Evolutionary conservation across 2,113 vertebrate genomes (phyloP).

Genomic region (Columbina picui): DNA sequence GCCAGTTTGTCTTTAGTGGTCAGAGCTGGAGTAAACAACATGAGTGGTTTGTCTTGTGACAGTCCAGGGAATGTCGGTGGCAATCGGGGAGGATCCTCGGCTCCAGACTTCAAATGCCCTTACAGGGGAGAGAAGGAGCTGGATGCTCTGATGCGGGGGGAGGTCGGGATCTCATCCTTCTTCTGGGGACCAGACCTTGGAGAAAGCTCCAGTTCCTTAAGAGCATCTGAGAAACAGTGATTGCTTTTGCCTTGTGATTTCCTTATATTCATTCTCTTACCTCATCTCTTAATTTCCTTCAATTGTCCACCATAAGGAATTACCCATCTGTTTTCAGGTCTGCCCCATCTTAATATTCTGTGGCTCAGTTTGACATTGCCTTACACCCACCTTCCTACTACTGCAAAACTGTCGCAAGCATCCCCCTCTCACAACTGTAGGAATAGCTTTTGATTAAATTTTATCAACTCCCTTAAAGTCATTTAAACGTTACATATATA

Average conservation of each 20-base stretch:
- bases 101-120: not conserved
- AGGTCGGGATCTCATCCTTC: not conserved
- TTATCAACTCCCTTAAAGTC: not conserved
- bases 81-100: not conserved
- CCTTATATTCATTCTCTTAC: not conserved
- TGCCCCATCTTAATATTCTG: not conserved
- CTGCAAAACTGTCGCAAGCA: not conserved
- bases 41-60: not conserved
- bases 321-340: not conserved
- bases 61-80: not conserved
- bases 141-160: not conserved
- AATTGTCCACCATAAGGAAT: not conserved
- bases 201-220: not conserved
- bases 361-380: not conserved
- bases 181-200: not conserved
- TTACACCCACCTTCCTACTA: not conserved
- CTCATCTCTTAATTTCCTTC: not conserved
- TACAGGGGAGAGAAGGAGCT: not conserved
- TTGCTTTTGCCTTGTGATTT: not conserved
- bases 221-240: not conserved
- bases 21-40: not conserved
- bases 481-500: not conserved
- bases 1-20: not conserved
- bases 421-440: not conserved
- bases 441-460: not conserved